Conservation (phyloP, 1,140 invertebrate genomes). For the Oreohelix idahoensis region DNA sequence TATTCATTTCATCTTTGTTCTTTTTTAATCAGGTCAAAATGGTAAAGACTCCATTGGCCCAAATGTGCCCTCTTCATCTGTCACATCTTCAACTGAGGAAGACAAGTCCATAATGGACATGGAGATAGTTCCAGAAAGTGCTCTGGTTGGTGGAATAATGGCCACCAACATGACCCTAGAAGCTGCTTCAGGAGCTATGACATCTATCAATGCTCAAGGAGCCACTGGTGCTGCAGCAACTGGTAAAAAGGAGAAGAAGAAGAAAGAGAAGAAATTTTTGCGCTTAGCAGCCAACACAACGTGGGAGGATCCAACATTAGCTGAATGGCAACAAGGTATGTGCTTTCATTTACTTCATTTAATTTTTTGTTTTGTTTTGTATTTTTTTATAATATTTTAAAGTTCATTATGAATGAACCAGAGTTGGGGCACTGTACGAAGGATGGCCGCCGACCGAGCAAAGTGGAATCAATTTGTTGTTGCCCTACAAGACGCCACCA, state of each 20-base stretch:
- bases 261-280: conserved; percentile 85
- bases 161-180: neutral
- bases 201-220: neutral
- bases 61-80: neutral
- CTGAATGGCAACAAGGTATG: conserved; percentile 90
- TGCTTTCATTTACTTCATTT: neutral
- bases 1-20: neutral
- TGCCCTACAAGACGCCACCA: no score
- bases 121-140: conserved; percentile 17
- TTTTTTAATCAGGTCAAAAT: neutral
- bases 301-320: conserved; percentile 93
- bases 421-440: no score
- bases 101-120: conserved; percentile 29
- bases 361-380: no score
- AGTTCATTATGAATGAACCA: no score
- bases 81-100: conserved; percentile 17
- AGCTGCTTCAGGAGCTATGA: conserved; percentile 23
- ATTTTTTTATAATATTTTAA: no score
- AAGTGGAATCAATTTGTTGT: no score
- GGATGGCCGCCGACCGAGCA: no score
- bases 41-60: neutral
- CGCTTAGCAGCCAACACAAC: conserved; percentile 91
- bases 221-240: neutral
- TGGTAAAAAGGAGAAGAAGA: conserved; percentile 74
- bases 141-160: conserved; percentile 13